phyloP scores from a whole-genome alignment of 2,797 vertebrate genomes.

The Hafferia zeledoni region DNA sequence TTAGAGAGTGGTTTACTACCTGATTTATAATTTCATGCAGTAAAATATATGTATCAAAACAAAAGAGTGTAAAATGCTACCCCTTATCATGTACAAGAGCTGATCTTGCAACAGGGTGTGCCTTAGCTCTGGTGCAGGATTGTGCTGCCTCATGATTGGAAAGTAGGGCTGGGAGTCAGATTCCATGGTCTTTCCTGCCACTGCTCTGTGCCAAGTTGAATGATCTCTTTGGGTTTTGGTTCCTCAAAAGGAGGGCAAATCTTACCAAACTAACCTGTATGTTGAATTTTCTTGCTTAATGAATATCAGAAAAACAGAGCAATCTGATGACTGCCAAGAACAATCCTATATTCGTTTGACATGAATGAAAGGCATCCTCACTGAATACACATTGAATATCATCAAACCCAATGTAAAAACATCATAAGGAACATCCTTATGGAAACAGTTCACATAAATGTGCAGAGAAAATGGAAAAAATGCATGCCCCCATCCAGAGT shows the following conservation, averaged over 20 bases:
- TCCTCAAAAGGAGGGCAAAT: background rate
- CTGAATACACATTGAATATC: background rate
- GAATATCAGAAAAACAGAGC: background rate
- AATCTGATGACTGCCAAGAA: background rate
- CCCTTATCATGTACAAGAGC: background rate
- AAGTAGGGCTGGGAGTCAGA: background rate
- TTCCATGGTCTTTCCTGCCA: background rate
- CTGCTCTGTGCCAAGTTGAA: background rate
- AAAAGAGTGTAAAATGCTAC: background rate
- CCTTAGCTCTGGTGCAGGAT: background rate
- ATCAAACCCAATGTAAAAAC: background rate
- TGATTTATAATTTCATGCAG: background rate
- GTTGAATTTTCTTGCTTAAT: background rate
- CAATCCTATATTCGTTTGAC: background rate
- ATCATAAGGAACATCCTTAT: background rate
- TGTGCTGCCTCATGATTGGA: background rate
- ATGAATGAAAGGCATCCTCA: background rate
- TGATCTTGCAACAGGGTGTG: background rate
- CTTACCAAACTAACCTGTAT: background rate
- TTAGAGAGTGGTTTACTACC: background rate
- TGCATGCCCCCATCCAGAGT: background rate
- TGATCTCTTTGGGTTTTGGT: background rate
- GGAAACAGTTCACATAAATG: background rate
- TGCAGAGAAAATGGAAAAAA: slow-evolving; percentile 3
- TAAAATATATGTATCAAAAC: background rate